A percentile compares a stretch with the other conserved stretches of the same genome.
Conservation (phyloP, 2,113 vertebrate species). For the Saiga tatarica region DNA sequence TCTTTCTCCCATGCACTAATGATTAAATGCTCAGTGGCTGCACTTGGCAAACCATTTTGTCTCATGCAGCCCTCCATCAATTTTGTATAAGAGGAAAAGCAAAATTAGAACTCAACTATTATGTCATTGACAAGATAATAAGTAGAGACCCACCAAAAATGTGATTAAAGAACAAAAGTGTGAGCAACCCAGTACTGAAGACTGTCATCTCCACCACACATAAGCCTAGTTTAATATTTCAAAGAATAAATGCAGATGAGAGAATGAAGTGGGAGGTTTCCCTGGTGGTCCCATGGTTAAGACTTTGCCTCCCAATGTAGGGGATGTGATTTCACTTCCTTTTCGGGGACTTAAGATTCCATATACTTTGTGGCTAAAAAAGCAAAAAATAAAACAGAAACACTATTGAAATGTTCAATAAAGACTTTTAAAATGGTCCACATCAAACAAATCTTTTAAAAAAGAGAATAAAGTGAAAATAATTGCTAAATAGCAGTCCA, state of each 20-base stretch:
- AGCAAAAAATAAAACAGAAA: not conserved
- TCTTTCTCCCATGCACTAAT: not conserved
- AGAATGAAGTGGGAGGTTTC: not conserved
- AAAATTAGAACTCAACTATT: constrained; percentile 53
- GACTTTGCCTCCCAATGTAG: not conserved
- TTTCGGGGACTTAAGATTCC: not conserved
- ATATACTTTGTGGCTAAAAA: not conserved
- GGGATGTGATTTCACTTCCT: not conserved
- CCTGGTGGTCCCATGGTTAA: not conserved
- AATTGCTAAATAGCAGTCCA: not conserved
- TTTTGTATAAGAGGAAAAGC: constrained; percentile 37
- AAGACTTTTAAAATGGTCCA: not conserved
- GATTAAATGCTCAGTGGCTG: not conserved
- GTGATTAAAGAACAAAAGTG: constrained; percentile 17
- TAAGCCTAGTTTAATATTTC: not conserved
- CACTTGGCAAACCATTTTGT: not conserved
- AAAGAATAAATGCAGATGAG: not conserved
- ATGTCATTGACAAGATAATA: constrained; percentile 58
- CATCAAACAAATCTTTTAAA: not conserved
- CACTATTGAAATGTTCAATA: not conserved
- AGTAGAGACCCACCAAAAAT: constrained; percentile 43
- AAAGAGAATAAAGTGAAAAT: not conserved
- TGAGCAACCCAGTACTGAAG: not conserved
- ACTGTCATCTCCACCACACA: not conserved
- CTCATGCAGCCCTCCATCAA: not conserved